Evolutionary conservation across 2,888 invertebrate genomes (phyloP).

Genomic region (Timema podura): DNA sequence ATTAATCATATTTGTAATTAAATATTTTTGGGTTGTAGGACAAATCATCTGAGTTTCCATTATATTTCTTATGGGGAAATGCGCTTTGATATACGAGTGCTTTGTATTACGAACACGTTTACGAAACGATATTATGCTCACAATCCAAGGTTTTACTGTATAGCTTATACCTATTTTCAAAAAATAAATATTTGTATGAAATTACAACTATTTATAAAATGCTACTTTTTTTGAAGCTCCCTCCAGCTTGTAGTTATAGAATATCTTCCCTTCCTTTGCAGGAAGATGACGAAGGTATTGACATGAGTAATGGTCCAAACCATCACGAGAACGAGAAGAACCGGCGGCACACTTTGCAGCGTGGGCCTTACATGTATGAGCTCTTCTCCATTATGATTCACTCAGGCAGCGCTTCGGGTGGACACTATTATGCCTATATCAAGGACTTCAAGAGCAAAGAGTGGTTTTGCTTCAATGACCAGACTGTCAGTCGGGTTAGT

Average conservation of each 20-base stretch:
- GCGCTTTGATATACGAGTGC: no score
- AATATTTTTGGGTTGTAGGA: no score
- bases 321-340: constrained; percentile 53
- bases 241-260: background rate
- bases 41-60: no score
- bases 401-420: constrained; percentile 84
- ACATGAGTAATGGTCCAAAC: constrained; percentile 50
- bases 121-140: no score
- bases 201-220: background rate
- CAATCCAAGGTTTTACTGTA: no score
- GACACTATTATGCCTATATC: constrained; percentile 89
- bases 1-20: no score
- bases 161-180: background rate
- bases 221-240: background rate
- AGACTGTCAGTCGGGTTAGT: constrained; percentile 67
- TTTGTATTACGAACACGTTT: no score
- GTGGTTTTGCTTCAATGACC: constrained; percentile 89
- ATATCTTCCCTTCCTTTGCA: constrained; percentile 17
- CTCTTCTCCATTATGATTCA: constrained; percentile 90
- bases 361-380: constrained; percentile 75
- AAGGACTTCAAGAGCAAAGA: constrained; percentile 70
- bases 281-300: constrained; percentile 50
- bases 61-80: no score
- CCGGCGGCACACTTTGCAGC: constrained; percentile 42
- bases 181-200: no score